Evolutionary conservation across 1,140 invertebrate genomes (phyloP).

Genomic region (Melitaea cinxia): DNA sequence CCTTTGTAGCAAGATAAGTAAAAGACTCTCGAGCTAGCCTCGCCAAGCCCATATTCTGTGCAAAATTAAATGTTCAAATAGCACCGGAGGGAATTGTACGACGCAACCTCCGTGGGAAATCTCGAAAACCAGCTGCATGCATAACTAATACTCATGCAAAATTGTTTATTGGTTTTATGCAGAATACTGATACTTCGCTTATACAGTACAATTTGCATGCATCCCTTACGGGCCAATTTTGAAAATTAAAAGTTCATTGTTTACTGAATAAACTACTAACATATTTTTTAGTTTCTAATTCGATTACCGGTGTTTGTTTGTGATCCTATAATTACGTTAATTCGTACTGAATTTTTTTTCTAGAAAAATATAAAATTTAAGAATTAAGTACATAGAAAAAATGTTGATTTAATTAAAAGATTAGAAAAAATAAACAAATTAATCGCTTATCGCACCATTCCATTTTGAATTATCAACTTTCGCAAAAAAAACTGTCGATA

Average conservation of each 20-base stretch:
- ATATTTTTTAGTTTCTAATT: no score
- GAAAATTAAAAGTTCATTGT: neutral
- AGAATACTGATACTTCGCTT: neutral
- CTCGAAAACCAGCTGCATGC: slow-evolving; percentile 42
- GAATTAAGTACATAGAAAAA: neutral
- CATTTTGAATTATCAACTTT: neutral
- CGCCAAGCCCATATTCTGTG: slow-evolving; percentile 26
- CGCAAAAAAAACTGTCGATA: neutral
- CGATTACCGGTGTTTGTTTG: no score
- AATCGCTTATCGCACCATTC: neutral
- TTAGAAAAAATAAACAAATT: neutral
- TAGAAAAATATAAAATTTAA: no score
- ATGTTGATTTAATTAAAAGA: neutral
- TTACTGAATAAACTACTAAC: no score
- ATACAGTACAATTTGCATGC: neutral
- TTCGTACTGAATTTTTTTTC: no score
- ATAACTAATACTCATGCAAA: slow-evolving; percentile 27
- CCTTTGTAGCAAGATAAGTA: neutral
- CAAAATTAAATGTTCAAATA: slow-evolving; percentile 30
- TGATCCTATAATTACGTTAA: no score
- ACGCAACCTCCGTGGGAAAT: slow-evolving; percentile 57
- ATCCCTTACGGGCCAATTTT: neutral
- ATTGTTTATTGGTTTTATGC: slow-evolving; percentile 3
- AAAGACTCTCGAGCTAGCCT: slow-evolving; percentile 7
- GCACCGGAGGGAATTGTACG: slow-evolving; percentile 28